These are phyloP conservation scores for Ochotona curzoniae DNA, from an alignment of 2,113 vertebrate species.

Conservation along the genomic window DNA sequence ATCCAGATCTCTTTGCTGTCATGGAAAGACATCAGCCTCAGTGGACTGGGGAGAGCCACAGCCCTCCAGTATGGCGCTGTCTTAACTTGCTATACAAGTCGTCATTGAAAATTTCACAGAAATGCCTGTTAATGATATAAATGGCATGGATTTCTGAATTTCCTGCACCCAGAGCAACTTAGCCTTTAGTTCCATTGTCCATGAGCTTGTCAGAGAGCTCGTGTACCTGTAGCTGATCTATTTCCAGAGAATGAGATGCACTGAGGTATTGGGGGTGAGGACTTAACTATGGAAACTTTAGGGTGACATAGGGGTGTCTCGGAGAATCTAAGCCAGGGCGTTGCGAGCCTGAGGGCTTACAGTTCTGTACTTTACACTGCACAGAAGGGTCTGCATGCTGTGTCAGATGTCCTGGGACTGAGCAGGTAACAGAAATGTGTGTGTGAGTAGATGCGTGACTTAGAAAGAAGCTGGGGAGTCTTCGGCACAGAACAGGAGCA, in stretches of 20 bases:
- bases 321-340: background rate
- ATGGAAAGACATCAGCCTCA: background rate
- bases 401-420: background rate
- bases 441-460: accelerated
- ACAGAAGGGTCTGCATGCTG: background rate
- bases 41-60: no score
- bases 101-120: no score
- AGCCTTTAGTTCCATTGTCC: no score
- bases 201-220: no score
- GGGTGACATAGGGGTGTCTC: background rate
- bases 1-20: background rate
- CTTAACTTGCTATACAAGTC: no score
- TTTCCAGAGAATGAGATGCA: background rate
- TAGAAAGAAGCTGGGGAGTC: background rate
- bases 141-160: no score
- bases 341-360: background rate
- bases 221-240: background rate
- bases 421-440: background rate
- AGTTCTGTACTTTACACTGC: background rate
- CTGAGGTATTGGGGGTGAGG: background rate
- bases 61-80: background rate
- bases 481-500: background rate
- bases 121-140: no score
- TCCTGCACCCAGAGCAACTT: no score
- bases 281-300: background rate